Base-by-base conservation (phyloP, 2,797 vertebrate genomes). In the Ctenopoma kingsleyae region DNA sequence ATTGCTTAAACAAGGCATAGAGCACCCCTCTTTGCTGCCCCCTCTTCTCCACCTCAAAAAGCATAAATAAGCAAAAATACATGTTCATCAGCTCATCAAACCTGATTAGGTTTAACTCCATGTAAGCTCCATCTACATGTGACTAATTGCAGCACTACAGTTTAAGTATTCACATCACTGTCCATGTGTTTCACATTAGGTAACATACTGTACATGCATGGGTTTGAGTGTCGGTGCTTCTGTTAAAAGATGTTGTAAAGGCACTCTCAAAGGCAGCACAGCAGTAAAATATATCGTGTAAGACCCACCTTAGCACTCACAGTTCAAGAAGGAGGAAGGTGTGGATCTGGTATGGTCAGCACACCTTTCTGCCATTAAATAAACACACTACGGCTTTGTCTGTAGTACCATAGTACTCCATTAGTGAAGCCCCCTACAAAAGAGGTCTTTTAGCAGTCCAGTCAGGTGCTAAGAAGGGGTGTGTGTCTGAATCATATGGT, bases 181-280 rank as follows among this genome's bases (percentile, higher is more conserved):
- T 66, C 66, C 78, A 85, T 59, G 68, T 86, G 83, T 71, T 86
- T 76, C 38, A 55, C 40, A 64, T 90, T 85, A 78, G 51, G n/a
- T 57, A 44, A 65, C 44, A 58, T 30, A 65, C 73, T 67, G 51
- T 78, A 75, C 51, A 67, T 32, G 22, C 38, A 41, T 43, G 17
- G 67, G 55, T 50, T 4, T 58, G 54, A 5, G 12, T 80, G 71
- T 81, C 64, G 44, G 46, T 55, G 57, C 8, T 54, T 73, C 75
- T 67, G 68, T 83, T 81, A 65, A 71, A 85, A 66, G 35, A 49
- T 68, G 51, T 54, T 56, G 52, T 83, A 75, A 83, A 83, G 57
- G 8, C 57, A 11, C 25, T 57, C 55, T 81, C 5, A 82, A 81
- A 82, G 54, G 66, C 76, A 11, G 49, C 38, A 69, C 44, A 43